A percentile compares a stretch with the other conserved stretches of the same genome.
These are phyloP conservation scores for Hecatera dysodea DNA, from an alignment of 2,888 invertebrate species.

Conservation along the genomic window DNA sequence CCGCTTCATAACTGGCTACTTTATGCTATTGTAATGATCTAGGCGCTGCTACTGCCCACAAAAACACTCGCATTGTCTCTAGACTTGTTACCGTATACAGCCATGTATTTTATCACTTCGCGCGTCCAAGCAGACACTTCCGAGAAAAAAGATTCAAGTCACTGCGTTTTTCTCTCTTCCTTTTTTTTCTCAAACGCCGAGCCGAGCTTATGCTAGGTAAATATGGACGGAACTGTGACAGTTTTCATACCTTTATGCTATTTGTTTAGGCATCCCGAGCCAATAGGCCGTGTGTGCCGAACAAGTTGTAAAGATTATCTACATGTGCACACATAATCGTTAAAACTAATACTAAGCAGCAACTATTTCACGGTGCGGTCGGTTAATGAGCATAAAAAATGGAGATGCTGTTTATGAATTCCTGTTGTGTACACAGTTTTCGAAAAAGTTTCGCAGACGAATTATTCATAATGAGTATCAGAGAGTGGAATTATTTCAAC, in stretches of 20 bases:
- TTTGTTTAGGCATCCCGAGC: slow-evolving; percentile 62
- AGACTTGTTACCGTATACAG: slow-evolving; percentile 81
- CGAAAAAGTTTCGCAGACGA: slow-evolving; percentile 84
- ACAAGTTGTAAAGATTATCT: slow-evolving; percentile 55
- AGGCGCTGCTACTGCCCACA: slow-evolving; percentile 82
- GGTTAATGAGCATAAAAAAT: slow-evolving; percentile 78
- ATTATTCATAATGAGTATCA: slow-evolving; percentile 87
- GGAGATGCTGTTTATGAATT: slow-evolving; percentile 82
- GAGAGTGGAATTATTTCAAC: slow-evolving; percentile 74
- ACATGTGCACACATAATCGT: slow-evolving; percentile 63
- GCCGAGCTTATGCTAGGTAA: slow-evolving; percentile 66
- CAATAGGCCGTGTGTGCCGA: slow-evolving; percentile 48
- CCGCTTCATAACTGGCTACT: slow-evolving; percentile 88
- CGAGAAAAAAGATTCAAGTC: slow-evolving; percentile 75
- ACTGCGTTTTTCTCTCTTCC: slow-evolving; percentile 55
- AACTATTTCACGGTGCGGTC: slow-evolving; percentile 72
- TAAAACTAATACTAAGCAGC: slow-evolving; percentile 70
- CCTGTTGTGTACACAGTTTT: slow-evolving; percentile 86
- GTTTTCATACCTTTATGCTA: slow-evolving; percentile 67
- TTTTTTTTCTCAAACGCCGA: slow-evolving; percentile 61
- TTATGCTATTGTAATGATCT: slow-evolving; percentile 90
- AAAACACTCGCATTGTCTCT: slow-evolving; percentile 87
- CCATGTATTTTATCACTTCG: slow-evolving; percentile 82
- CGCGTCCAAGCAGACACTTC: slow-evolving; percentile 77
- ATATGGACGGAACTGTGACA: slow-evolving; percentile 68